Base-by-base conservation (phyloP, 2,113 vertebrate genomes). In the Cygnus atratus region DNA sequence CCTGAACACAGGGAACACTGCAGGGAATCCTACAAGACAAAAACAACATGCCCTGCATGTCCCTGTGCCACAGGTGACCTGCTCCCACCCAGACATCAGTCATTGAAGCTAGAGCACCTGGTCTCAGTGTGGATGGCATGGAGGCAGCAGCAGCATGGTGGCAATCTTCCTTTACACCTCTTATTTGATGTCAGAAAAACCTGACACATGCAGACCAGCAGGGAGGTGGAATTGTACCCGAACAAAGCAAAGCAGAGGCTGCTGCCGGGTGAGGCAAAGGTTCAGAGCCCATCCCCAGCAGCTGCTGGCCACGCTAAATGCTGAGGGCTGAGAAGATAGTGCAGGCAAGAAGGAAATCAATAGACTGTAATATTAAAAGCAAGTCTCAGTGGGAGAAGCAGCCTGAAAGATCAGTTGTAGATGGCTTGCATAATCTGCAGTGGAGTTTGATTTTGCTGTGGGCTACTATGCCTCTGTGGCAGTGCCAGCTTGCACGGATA, bases 201-300 rank as follows among this genome's bases (percentile, higher is more conserved):
- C 46, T 37, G 79, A 31, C 35, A 66, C 35, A 29, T 0, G 2
- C 3, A 31, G 33, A 10, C 29, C 37, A 13, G 29, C 9, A 11
- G 26, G 22, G 37, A n/a, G 50, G 16, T 63, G 43, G 61, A 44
- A 57, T 8, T 29, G 19, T n/a, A 61, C n/a, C 50, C 10, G 31
- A 24, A 15, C 57, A 24, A 39, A 79, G 41, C 52, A 76, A 72
- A 92, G 58, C 39, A 37, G 52, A 4, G 5, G 24, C 61, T 9
- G 13, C 2, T 6, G 59, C 31, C 0, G 0, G 22, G 4, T 7
- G 6, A 21, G 41, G 46, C 80, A 29, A 62, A n/a, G 17, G 9
- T 18, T 39, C 61, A 18, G 26, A 92, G 31, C n/a, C 41, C 33
- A 50, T 15, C 31, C 21, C 46, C 46, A 48, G 35, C 52, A 67